Percentiles rank a stretch among this genome's conserved stretches.
Conservation (phyloP, 2,113 vertebrate genomes). For the Psittacula cyanocephala region DNA sequence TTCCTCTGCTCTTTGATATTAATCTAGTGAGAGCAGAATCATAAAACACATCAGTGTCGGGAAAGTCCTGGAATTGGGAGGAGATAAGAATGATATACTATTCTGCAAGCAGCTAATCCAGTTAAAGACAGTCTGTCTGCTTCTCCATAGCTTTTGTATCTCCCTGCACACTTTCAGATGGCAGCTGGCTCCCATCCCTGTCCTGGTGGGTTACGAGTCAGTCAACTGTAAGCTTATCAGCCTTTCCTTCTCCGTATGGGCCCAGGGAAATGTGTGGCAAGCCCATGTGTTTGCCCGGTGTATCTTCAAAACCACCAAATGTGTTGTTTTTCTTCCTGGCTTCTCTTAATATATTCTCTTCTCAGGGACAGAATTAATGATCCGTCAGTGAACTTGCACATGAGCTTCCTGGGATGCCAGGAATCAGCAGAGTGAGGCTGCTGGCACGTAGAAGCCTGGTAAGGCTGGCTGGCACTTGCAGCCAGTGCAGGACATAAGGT, state of each 20-base stretch:
- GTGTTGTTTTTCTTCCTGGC: neutral
- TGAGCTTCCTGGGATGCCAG: neutral
- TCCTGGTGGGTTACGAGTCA: neutral
- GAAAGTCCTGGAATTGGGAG: neutral
- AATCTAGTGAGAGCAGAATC: neutral
- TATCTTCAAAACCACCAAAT: neutral
- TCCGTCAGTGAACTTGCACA: neutral
- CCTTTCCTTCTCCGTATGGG: neutral
- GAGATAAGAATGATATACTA: neutral
- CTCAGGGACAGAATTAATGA: neutral
- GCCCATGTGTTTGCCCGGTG: neutral
- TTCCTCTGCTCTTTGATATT: neutral
- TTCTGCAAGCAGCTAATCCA: neutral
- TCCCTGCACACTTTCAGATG: neutral
- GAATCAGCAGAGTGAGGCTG: neutral
- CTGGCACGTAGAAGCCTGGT: neutral
- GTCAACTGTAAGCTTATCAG: neutral
- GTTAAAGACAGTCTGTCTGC: neutral
- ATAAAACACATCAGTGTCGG: neutral
- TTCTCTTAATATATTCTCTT: neutral
- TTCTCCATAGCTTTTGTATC: neutral
- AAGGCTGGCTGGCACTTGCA: neutral
- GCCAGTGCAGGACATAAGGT: neutral
- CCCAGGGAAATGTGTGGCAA: neutral
- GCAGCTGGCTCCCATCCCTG: conserved; percentile 5